These are phyloP conservation scores for Rhyacophila brunnea DNA, from an alignment of 1,140 invertebrate genomes.

Conservation along the genomic window DNA sequence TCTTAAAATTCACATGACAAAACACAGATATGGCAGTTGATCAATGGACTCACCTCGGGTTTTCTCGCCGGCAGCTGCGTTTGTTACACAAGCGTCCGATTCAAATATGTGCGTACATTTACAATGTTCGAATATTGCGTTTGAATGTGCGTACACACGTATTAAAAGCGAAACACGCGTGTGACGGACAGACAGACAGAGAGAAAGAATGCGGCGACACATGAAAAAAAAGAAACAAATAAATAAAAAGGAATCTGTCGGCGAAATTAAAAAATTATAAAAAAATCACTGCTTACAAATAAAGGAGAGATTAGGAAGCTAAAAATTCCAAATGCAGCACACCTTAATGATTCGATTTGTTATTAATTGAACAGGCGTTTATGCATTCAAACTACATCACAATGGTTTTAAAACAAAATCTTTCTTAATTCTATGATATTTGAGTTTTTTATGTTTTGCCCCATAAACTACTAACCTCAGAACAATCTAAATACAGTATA, in stretches of 20 bases:
- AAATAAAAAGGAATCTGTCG: constrained; percentile 22
- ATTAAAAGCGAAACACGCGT: constrained; percentile 8
- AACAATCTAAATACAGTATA: no score
- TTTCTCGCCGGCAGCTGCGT: constrained; percentile 74
- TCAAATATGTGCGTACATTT: not conserved
- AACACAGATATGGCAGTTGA: no score
- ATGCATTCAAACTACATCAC: no score
- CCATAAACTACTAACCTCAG: no score
- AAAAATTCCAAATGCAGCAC: no score
- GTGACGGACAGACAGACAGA: constrained; percentile 19
- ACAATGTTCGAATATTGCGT: not conserved
- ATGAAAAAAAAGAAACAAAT: constrained; percentile 54
- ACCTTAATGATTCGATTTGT: no score
- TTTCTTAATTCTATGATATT: no score
- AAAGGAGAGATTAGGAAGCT: no score
- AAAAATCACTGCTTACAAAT: no score
- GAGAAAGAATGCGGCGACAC: constrained; percentile 53
- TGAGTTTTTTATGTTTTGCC: no score
- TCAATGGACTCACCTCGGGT: constrained; percentile 70
- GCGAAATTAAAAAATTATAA: constrained; percentile 18
- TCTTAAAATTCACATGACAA: not conserved
- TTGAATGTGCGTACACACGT: constrained; percentile 15
- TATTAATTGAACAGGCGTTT: no score
- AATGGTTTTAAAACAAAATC: no score
- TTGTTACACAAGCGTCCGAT: constrained; percentile 14